A percentile compares a stretch with the other conserved stretches of the same genome.
Conservation (phyloP, 1,140 invertebrate genomes). For the Drosophila willistoni region DNA sequence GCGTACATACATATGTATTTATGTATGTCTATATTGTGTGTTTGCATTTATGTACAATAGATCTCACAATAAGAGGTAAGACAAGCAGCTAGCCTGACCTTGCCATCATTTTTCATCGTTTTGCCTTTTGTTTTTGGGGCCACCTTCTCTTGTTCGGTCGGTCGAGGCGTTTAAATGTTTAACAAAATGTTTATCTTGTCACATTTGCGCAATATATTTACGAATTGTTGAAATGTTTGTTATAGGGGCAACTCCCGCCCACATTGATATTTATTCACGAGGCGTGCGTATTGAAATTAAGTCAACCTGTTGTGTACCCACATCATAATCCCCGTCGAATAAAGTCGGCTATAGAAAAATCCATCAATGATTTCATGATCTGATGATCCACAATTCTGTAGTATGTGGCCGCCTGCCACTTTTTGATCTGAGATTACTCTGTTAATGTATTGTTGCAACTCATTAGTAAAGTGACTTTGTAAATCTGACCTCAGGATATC, state of each 20-base stretch:
- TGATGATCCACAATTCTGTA: too few species aligned
- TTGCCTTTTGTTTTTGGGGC: slow-evolving; percentile 28
- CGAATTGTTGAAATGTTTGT: slow-evolving; percentile 56
- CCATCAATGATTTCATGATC: too few species aligned
- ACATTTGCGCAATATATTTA: slow-evolving; percentile 60
- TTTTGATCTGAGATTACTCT: neutral
- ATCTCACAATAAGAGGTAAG: neutral
- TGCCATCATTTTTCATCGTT: slow-evolving; percentile 40
- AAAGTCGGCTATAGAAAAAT: too few species aligned
- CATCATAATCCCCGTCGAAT: too few species aligned
- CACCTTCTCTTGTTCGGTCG: slow-evolving; percentile 32
- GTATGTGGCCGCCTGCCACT: too few species aligned
- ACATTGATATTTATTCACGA: slow-evolving; percentile 50
- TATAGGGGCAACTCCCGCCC: slow-evolving; percentile 57
- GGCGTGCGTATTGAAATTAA: slow-evolving; percentile 31
- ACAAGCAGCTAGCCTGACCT: slow-evolving; percentile 33
- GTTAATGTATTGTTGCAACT: slow-evolving; percentile 35
- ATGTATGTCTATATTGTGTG: slow-evolving; percentile 7
- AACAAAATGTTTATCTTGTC: slow-evolving; percentile 49
- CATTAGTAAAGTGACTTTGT: slow-evolving; percentile 63
- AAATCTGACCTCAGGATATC: slow-evolving; percentile 48
- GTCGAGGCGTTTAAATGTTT: slow-evolving; percentile 40
- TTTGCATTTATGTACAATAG: slow-evolving; percentile 17
- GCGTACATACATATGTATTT: neutral
- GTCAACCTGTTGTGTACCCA: neutral